Percentiles rank a stretch among this genome's conserved stretches.
Evolutionary conservation across 2,797 vertebrate genomes (phyloP).

Genomic region (Cossypha caffra): DNA sequence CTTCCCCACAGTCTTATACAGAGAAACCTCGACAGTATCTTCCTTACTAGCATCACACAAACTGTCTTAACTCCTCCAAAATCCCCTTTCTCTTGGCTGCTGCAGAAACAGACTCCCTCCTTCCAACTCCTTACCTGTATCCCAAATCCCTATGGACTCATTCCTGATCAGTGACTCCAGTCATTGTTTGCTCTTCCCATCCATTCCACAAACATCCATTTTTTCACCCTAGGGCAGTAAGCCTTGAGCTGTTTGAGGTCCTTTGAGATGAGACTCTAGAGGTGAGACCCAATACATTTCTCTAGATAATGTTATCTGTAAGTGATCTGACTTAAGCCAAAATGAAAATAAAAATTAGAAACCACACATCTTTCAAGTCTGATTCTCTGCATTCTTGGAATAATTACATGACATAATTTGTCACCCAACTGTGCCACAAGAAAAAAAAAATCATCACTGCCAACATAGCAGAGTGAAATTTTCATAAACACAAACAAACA

Average conservation of each 20-base stretch:
- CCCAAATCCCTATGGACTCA: neutral
- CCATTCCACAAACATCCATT: neutral
- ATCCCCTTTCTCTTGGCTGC: neutral
- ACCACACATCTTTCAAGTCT: neutral
- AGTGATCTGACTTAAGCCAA: neutral
- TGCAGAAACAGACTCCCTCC: neutral
- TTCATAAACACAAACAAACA: neutral
- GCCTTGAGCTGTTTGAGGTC: neutral
- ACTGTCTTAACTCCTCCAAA: neutral
- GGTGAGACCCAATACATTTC: neutral
- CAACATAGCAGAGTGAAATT: neutral
- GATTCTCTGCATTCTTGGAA: neutral
- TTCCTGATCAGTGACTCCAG: neutral
- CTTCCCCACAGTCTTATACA: neutral
- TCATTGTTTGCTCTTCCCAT: neutral
- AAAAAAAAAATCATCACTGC: neutral
- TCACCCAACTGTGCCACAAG: neutral
- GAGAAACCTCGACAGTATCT: neutral
- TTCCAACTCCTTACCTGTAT: neutral
- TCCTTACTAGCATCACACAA: neutral
- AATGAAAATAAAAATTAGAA: neutral
- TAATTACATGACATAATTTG: neutral
- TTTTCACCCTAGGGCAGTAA: neutral
- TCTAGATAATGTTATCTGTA: neutral
- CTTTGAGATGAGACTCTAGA: neutral